Evolutionary conservation across 2,888 invertebrate genomes (phyloP).

Genomic region (Eupithecia tripunctaria): DNA sequence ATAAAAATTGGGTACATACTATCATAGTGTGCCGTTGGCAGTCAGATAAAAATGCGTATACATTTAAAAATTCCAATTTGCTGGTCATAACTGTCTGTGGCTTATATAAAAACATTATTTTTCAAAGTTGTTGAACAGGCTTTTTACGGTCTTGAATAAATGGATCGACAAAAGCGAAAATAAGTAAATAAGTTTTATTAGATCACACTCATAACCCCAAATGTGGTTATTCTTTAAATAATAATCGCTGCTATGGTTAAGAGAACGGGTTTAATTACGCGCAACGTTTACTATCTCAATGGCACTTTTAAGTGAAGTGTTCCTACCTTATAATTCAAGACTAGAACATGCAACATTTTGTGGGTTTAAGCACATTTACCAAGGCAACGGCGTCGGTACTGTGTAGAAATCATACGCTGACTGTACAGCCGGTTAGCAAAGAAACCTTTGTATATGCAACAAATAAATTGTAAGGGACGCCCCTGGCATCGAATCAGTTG

Average conservation of each 20-base stretch:
- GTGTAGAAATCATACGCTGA: neutral
- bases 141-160: neutral
- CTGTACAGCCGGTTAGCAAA: neutral
- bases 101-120: no score
- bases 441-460: neutral
- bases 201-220: neutral
- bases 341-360: conserved; percentile 11
- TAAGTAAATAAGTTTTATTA: neutral
- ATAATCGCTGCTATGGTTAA: neutral
- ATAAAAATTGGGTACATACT: no score
- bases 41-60: no score
- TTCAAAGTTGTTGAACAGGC: no score
- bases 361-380: neutral
- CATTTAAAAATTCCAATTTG: no score
- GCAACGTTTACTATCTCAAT: conserved; percentile 21
- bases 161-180: neutral
- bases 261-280: conserved; percentile 17
- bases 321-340: neutral
- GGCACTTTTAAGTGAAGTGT: conserved; percentile 9
- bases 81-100: no score
- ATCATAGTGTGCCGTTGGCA: no score
- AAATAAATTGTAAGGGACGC: neutral
- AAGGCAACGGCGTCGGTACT: neutral
- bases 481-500: neutral
- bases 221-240: neutral